phyloP scores from a whole-genome alignment of 2,797 vertebrate genomes.

The Phataginus tetradactyla region DNA sequence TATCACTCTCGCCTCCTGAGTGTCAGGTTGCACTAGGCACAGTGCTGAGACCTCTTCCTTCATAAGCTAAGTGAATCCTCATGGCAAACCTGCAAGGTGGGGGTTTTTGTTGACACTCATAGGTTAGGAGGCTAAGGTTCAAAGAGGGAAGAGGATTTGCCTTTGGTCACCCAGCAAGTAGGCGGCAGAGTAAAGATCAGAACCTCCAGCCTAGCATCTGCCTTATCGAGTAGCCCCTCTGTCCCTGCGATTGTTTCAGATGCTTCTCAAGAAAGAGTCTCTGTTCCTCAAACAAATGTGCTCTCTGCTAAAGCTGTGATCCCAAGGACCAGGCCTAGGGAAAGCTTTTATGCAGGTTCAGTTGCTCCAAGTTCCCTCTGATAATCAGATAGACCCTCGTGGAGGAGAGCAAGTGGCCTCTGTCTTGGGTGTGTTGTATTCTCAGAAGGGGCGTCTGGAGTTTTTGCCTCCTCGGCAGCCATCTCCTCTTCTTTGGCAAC shows the following conservation, averaged over 20 bases:
- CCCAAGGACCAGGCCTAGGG: neutral
- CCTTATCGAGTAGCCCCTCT: neutral
- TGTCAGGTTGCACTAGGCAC: neutral
- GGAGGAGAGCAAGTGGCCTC: neutral
- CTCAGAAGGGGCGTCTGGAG: neutral
- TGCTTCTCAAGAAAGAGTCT: neutral
- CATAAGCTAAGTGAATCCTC: neutral
- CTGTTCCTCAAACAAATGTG: neutral
- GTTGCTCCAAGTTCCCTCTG: neutral
- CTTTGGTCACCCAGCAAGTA: neutral
- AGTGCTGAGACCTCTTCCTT: neutral
- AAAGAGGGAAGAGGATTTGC: neutral
- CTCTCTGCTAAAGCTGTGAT: neutral
- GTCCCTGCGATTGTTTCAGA: neutral
- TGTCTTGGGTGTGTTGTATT: neutral
- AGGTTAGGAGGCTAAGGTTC: neutral
- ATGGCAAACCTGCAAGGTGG: neutral
- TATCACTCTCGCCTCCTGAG: neutral
- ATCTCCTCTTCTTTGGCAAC: neutral
- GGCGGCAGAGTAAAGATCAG: neutral
- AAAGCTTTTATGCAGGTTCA: neutral
- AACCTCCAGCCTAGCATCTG: neutral
- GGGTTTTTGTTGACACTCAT: neutral
- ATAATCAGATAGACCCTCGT: neutral
- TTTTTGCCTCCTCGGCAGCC: neutral